phyloP scores from a whole-genome alignment of 2,113 vertebrate species.

The Callionymus lyra region DNA sequence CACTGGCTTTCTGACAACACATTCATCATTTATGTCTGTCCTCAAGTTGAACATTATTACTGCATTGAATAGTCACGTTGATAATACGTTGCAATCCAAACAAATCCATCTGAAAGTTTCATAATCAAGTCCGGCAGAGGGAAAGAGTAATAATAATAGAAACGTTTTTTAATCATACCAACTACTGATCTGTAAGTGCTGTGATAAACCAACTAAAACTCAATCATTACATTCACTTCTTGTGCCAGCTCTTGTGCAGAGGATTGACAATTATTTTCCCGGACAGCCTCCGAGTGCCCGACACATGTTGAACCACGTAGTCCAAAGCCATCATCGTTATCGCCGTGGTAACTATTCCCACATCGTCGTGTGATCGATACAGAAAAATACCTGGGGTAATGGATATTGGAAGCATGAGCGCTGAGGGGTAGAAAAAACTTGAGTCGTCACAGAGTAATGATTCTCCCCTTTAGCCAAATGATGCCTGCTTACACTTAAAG shows the following conservation, averaged over 20 bases:
- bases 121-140: too few species aligned
- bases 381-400: conserved; percentile 33
- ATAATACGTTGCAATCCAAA: too few species aligned
- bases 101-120: too few species aligned
- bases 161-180: too few species aligned
- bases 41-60: too few species aligned
- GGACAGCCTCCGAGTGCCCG: conserved; percentile 4
- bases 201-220: too few species aligned
- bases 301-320: conserved; percentile 26
- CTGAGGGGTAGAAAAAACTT: conserved; percentile 13
- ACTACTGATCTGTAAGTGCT: too few species aligned
- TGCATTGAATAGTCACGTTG: too few species aligned
- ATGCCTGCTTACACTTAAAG: conserved; percentile 50
- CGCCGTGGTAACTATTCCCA: conserved; percentile 36
- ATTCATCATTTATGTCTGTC: too few species aligned
- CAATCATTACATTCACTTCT: too few species aligned
- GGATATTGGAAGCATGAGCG: conserved; percentile 20
- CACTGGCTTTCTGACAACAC: too few species aligned
- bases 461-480: conserved; percentile 41
- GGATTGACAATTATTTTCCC: conserved; percentile 2
- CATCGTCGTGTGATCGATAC: conserved; percentile 32
- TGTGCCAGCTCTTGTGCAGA: background rate
- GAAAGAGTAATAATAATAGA: too few species aligned
- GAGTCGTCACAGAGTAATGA: conserved; percentile 38
- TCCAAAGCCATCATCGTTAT: conserved; percentile 32